Base-by-base conservation (phyloP, 1,140 invertebrate genomes). In the Cyclina sinensis region DNA sequence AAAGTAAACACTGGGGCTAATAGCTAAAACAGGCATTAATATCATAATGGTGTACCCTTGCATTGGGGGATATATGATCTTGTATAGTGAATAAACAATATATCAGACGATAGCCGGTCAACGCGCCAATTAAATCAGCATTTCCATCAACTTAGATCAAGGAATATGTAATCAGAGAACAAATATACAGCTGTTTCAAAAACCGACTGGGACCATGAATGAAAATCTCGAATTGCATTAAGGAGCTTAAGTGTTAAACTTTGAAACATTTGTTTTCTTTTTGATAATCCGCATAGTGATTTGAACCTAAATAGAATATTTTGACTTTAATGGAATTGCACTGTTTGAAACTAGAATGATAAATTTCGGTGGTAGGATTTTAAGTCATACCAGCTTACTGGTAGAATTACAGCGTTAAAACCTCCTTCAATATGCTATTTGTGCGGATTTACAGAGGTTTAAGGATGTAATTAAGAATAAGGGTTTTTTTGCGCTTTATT, bases 231-330 rank as follows among this genome's bases (percentile, higher is more conserved):
- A 78, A 48, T 21, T 12, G 32, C 70, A 51, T 74, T 32, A 48
- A 39, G 24, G 30, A 18, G 46, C 16, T 39, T 24, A 65, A 73
- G 81, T 73, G 81, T 43, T 84, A 84, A 84, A 84, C 30, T 65
- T 84, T 84, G 70, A 70, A 84, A 59, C 62, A 73, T 84, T 84
- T 84, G 62, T 84, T 84, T 84, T 86, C 68, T 74, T 86, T 37
- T 7, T 74, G 70, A 86, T 76, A 86, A 86, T 68, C 65, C 24
- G 21, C 70, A 48, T 30, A 59, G 68, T 39, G 65, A 80, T 74
- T 51, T 59, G 68, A 39, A 86, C 43, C 48, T 30, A 51, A 30
- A 37, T 84, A 39, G 62, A 65, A 46, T 65, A 48, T 43, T 70
- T 65, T 5, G 81, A 84, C 65, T n/a, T 46, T 70, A 84, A 84